phyloP scores from a whole-genome alignment of 2,888 invertebrate species.

The Drosophila nr. perissopoda region DNA sequence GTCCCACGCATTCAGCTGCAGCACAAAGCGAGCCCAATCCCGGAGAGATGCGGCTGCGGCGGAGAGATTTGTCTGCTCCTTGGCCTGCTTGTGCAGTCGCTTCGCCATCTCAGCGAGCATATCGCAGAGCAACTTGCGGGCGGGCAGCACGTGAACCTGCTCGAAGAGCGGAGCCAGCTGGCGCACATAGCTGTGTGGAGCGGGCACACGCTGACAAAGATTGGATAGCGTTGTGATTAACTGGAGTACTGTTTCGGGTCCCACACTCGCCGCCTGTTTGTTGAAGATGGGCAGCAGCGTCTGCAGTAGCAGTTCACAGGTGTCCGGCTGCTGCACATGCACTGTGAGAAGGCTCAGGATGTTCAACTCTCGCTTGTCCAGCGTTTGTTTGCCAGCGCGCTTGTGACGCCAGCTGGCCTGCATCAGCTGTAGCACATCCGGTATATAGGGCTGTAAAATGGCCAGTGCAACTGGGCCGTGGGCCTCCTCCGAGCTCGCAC shows the following conservation, averaged over 20 bases:
- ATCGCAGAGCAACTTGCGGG: conserved; percentile 89
- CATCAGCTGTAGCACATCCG: conserved; percentile 89
- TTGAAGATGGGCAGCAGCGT: conserved; percentile 90
- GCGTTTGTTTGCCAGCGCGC: conserved; percentile 83
- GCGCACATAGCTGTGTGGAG: conserved; percentile 89
- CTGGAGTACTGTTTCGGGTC: conserved; percentile 89
- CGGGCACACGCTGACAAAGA: conserved; percentile 89
- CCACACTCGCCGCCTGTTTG: conserved; percentile 87
- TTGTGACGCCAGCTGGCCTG: conserved; percentile 88
- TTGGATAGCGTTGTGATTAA: conserved; percentile 91
- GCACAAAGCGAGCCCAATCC: conserved; percentile 86
- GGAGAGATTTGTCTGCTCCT: conserved; percentile 20
- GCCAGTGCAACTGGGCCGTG: conserved; percentile 82
- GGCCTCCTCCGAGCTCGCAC: conserved; percentile 87
- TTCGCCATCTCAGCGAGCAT: conserved; percentile 88
- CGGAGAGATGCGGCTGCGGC: conserved; percentile 75
- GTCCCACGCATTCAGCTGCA: conserved; percentile 94
- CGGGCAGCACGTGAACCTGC: conserved; percentile 88
- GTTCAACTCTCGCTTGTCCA: conserved; percentile 89
- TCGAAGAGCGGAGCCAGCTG: conserved; percentile 90
- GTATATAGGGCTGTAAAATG: conserved; percentile 90
- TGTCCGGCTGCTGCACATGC: conserved; percentile 88
- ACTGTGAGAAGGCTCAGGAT: conserved; percentile 92
- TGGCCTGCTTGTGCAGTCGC: conserved; percentile 73
- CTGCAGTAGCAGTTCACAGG: conserved; percentile 89